Base-by-base conservation (phyloP, 2,113 vertebrate genomes). In the Halichoerus grypus region DNA sequence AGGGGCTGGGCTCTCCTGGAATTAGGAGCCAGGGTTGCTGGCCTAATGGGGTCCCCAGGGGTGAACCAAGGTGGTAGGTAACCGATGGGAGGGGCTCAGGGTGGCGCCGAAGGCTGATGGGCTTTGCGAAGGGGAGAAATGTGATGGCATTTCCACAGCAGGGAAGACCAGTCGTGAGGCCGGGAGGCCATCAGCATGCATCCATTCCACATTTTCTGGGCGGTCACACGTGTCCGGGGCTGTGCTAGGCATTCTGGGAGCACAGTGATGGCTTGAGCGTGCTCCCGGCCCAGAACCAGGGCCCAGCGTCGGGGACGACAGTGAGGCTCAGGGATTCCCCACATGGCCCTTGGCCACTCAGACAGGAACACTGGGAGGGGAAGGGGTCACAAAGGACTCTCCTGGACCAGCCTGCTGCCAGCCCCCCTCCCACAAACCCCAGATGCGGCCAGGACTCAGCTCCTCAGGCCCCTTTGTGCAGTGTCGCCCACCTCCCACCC, bases 211-310 rank as follows among this genome's bases (percentile, higher is more conserved):
- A 5, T n/a, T 26, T 11, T 28, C 53, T 3, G 11, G 36, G 39
- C 0, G 0, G 12, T 16, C 51, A 12, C 24, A 0, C 0, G 1
- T 2, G 63, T 55, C 79, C 53, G 63, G 7, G 0, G 0, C 26
- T 12, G 31, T 42, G 65, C 7, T 26, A 26, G 42, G 51, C 3
- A 1, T 36, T 49, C 31, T 9, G 39, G 33, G 2, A 31, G 10
- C 3, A 4, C 22, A 46, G 16, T 0, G 8, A 33, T 0, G 18
- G 53, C 6, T 24, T 36, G 10, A 3, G 0, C 15, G 49, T 36
- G 28, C 33, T 31, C 55, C 51, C 8, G 1, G 81, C 80, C 6
- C 0, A 4, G 42, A 61, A 13, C 87, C 18, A 39, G 31, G 33
- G 69, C 46, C 24, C 61, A 65, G 74, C 9, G 3, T 16, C 59